Base-by-base conservation (phyloP, 2,888 invertebrate species). In the Phasia obesa region DNA sequence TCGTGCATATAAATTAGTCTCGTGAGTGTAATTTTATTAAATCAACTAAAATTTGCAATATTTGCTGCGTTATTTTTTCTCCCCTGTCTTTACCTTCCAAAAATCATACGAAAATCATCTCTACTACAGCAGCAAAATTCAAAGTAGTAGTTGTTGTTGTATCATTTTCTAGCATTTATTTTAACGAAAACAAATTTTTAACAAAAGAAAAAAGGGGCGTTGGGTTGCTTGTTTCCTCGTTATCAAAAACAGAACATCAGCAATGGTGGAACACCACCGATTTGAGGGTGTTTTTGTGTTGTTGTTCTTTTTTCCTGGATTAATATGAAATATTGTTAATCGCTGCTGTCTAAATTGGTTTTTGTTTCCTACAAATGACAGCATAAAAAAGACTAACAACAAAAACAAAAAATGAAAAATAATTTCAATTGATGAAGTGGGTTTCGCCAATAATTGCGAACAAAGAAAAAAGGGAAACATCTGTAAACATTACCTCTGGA, bases 1-100 rank as follows among this genome's bases (percentile, higher is more conserved):
- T 55, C 53, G 69, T 80, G 70, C 79, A 25, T 60, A 88, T 89
- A 90, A 91, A 90, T 91, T 90, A 89, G 88, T 88, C 91, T 88
- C 90, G 86, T 89, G 90, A 89, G 90, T 88, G 87, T 87, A 87
- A 91, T 90, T 89, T 90, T 88, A 90, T 90, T 91, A 90, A 90
- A 90, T 90, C 90, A 90, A 90, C 90, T 87, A 87, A 88, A 90
- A 89, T 90, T 77, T 88, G 91, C 90, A 89, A 90, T 88, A 88
- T 88, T 87, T 84, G 86, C 87, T 62, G 70, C 71, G 70, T 79
- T 11, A 35, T 35, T 67, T 82, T 23, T 67, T 60, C 38, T 69
- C 44, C 51, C 69, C 70, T 59, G 60, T 75, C 44, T 71, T 62
- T 17, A 57, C 38, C 44, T 62, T 57, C 64, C 15, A 31, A 70